Percentiles rank a stretch among this genome's conserved stretches.
phyloP scores from a whole-genome alignment of 2,888 invertebrate genomes.

The Kryphioiulus occultus region DNA sequence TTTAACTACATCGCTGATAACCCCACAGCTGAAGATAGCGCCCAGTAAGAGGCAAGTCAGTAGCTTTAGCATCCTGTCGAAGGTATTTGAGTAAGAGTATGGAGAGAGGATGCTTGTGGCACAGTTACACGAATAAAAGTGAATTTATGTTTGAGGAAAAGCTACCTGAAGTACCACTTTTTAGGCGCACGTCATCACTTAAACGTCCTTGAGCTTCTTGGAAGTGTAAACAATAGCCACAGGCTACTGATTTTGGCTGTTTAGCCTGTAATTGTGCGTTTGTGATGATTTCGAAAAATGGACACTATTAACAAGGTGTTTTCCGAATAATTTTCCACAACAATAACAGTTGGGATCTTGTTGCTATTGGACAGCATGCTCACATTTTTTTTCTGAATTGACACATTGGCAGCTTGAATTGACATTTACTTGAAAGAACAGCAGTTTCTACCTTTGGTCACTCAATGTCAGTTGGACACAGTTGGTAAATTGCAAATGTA shows the following conservation, averaged over 20 bases:
- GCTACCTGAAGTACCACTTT: background rate
- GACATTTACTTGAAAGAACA: no score
- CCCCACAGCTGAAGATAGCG: background rate
- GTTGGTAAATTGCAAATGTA: no score
- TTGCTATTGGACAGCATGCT: no score
- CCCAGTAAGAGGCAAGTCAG: background rate
- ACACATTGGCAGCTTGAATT: no score
- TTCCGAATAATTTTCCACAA: no score
- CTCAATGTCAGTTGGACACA: no score
- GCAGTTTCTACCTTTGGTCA: no score
- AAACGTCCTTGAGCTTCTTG: background rate
- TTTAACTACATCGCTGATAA: background rate
- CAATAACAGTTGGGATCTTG: no score
- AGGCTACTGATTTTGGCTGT: background rate
- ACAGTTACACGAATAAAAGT: background rate
- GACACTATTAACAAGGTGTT: background rate
- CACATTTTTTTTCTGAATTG: no score
- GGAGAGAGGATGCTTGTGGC: background rate
- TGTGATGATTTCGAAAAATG: background rate
- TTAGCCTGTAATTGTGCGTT: background rate
- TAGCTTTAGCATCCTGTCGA: background rate
- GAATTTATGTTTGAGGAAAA: background rate
- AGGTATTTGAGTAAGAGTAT: background rate
- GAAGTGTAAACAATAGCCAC: background rate
- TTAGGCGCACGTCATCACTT: background rate